Percentiles rank a stretch among this genome's conserved stretches.
Conservation (phyloP, 2,888 invertebrate species). For the Ormyrus labotus region DNA sequence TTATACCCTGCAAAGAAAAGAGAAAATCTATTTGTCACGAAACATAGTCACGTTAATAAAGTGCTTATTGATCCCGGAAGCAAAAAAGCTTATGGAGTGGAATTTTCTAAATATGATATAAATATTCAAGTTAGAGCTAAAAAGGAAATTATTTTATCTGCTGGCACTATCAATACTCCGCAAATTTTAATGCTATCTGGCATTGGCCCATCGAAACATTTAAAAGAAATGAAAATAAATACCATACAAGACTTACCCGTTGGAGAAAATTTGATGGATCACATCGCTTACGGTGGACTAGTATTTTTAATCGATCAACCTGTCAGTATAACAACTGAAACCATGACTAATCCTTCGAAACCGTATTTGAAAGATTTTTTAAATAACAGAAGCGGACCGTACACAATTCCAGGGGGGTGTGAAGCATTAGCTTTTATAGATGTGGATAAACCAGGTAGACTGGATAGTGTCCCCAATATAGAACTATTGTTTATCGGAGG, state of each 20-base stretch:
- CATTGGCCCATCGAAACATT: constrained; percentile 81
- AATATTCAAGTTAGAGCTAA: constrained; percentile 79
- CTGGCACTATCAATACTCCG: constrained; percentile 87
- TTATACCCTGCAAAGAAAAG: constrained; percentile 79
- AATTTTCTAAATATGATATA: constrained; percentile 78
- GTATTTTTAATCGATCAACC: constrained; percentile 77
- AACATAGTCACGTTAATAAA: constrained; percentile 79
- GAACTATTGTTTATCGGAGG: constrained; percentile 81
- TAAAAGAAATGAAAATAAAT: constrained; percentile 78
- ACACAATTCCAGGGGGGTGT: constrained; percentile 82
- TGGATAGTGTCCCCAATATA: constrained; percentile 81
- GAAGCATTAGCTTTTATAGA: constrained; percentile 83
- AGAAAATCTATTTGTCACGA: constrained; percentile 81
- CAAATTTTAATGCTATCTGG: constrained; percentile 89
- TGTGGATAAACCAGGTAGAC: constrained; percentile 78
- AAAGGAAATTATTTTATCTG: constrained; percentile 85
- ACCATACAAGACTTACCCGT: constrained; percentile 80
- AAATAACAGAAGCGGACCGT: constrained; percentile 77
- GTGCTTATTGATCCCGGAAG: constrained; percentile 79
- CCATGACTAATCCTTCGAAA: constrained; percentile 53
- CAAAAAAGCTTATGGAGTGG: constrained; percentile 80
- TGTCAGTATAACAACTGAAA: constrained; percentile 57
- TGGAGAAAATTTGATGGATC: constrained; percentile 84
- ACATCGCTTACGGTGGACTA: constrained; percentile 81
- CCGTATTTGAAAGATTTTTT: constrained; percentile 77